Evolutionary conservation across 2,888 invertebrate genomes (phyloP).

Genomic region (Cybosia mesomella): DNA sequence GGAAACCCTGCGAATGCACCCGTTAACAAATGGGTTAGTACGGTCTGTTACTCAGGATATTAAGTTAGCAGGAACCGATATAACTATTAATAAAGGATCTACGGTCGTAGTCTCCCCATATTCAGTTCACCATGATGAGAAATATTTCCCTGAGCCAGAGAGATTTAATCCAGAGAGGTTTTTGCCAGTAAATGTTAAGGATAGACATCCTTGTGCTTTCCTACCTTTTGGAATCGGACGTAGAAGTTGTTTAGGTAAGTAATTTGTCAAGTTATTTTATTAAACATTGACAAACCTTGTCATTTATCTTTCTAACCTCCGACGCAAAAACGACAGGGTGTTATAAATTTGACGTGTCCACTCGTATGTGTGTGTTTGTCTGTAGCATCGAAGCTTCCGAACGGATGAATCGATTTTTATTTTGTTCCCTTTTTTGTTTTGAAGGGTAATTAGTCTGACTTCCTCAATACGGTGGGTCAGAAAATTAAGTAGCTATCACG

Average conservation of each 20-base stretch:
- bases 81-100: slow-evolving; percentile 66
- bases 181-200: slow-evolving; percentile 61
- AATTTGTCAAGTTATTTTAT: too few species aligned
- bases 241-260: slow-evolving; percentile 77
- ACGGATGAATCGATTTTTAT: too few species aligned
- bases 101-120: slow-evolving; percentile 67
- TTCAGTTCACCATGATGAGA: slow-evolving; percentile 77
- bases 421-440: too few species aligned
- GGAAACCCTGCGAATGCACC: slow-evolving; percentile 67
- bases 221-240: slow-evolving; percentile 79
- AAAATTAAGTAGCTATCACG: too few species aligned
- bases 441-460: too few species aligned
- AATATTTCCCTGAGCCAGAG: slow-evolving; percentile 76
- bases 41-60: slow-evolving; percentile 65
- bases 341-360: too few species aligned
- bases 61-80: slow-evolving; percentile 65
- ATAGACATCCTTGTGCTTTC: slow-evolving; percentile 68
- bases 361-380: too few species aligned
- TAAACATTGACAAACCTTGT: too few species aligned
- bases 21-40: slow-evolving; percentile 71
- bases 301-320: too few species aligned
- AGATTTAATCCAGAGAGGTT: slow-evolving; percentile 83
- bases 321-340: too few species aligned
- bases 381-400: too few species aligned
- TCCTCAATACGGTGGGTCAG: too few species aligned